Conservation (phyloP, 2,888 invertebrate species). For the Pyrrhia umbra region DNA sequence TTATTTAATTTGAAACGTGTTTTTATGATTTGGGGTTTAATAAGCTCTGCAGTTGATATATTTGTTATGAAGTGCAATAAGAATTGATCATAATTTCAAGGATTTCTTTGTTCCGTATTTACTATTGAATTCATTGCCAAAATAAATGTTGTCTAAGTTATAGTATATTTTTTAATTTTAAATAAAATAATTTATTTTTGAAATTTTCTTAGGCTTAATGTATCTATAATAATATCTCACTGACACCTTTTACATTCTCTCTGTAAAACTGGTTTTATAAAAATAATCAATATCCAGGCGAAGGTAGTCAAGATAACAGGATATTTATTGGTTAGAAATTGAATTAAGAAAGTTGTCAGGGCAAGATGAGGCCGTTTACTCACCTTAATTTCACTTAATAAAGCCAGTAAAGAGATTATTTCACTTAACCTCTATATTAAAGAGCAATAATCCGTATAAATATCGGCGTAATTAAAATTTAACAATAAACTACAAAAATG, state of each 20-base stretch:
- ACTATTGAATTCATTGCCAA: not conserved
- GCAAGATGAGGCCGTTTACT: slow-evolving; percentile 12
- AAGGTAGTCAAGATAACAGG: slow-evolving; percentile 25
- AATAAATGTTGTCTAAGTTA: too few relatives aligned
- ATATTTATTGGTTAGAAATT: slow-evolving; percentile 23
- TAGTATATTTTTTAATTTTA: not conserved
- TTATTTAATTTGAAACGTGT: not conserved
- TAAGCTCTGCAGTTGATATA: not conserved
- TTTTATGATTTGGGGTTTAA: slow-evolving; percentile 2
- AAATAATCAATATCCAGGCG: slow-evolving; percentile 10
- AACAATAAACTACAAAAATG: not conserved
- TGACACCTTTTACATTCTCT: not conserved
- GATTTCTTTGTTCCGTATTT: not conserved
- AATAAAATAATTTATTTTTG: not conserved
- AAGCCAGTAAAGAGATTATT: too few relatives aligned
- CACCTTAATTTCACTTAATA: not conserved
- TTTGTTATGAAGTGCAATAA: slow-evolving; percentile 1
- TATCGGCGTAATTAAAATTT: not conserved
- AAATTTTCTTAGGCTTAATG: not conserved
- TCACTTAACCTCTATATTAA: not conserved
- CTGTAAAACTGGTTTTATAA: slow-evolving; percentile 16
- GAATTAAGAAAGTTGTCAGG: slow-evolving; percentile 22
- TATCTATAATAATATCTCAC: not conserved
- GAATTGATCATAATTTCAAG: slow-evolving; percentile 1
- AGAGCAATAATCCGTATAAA: not conserved